Base-by-base conservation (phyloP, 2,797 vertebrate genomes). In the Hydrolagus colliei region DNA sequence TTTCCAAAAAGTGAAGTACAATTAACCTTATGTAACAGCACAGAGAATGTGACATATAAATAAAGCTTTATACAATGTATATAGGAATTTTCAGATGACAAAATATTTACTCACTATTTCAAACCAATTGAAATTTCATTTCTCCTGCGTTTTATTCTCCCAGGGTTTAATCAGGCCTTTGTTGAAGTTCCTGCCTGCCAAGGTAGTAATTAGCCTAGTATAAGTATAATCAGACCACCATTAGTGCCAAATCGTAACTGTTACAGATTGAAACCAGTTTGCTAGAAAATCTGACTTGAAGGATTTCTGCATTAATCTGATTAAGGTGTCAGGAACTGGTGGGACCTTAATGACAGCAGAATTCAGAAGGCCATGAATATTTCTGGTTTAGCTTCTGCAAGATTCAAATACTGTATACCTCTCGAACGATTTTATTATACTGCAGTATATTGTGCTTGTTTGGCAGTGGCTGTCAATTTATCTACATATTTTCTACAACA, bases 301-400 rank as follows among this genome's bases (percentile, higher is more conserved):
- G 91, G 93, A 93, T 95, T 94, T 91, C 87, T 71, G 63, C 85
- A 85, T 85, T 95, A 96, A 95, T 94, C 87, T 91, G 94, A 94
- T 95, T 96, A 95, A 90, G 92, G 94, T 94, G 95, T 89, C 91
- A 95, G 95, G 95, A 95, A 94, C 93, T 93, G 93, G 91, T 93
- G 88, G 93, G 91, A 91, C 90, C 93, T 89, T 91, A 92, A 92
- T 89, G 90, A 93, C 92, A 87, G 88, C 27, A 82, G 27, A 18
- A 68, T 41, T 41, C 14, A 20, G 65, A 41, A 32, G 18, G 65
- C 65, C 41, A 65, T 35, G 68, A 41, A 9, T 63, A 84, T 27
- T 68, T 65, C 61, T 20, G 65, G 52, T 68, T 71, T 68, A 71
- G 27, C 3, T 82, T 68, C 12, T 68, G 13, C 65, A 16, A 35